phyloP scores from a whole-genome alignment of 2,797 vertebrate genomes.

The Acipenser oxyrinchus region DNA sequence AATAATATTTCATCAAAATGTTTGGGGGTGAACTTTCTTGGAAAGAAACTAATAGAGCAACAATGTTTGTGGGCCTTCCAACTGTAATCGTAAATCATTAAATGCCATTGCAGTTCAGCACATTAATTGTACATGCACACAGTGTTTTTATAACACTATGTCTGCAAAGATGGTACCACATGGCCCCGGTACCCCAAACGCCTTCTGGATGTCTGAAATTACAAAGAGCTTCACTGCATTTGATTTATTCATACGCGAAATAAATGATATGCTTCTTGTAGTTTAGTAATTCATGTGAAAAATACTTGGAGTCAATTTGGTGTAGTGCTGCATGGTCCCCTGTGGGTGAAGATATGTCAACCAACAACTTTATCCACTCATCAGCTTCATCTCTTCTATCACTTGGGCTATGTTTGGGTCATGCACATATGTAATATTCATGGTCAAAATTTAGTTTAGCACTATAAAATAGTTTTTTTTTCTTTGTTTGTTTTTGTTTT shows the following conservation, averaged over 20 bases:
- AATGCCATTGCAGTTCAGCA: too few relatives aligned
- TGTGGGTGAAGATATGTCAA: slow-evolving; percentile 43
- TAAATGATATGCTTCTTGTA: slow-evolving; percentile 73
- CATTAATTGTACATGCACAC: too few relatives aligned
- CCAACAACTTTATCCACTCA: slow-evolving; percentile 27
- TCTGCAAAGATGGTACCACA: not conserved
- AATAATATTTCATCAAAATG: too few relatives aligned
- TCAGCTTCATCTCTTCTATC: slow-evolving; percentile 30
- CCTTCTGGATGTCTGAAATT: slow-evolving; percentile 14
- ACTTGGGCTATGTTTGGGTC: slow-evolving; percentile 25
- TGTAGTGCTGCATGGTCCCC: slow-evolving; percentile 41
- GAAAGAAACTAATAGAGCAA: too few relatives aligned
- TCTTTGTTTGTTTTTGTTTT: too few relatives aligned
- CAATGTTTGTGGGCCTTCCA: too few relatives aligned
- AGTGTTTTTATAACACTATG: too few relatives aligned
- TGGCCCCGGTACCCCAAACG: not conserved
- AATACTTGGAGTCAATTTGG: slow-evolving; percentile 61
- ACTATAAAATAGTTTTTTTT: too few relatives aligned
- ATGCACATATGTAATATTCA: not conserved
- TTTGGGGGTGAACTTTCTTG: too few relatives aligned
- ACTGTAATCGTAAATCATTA: too few relatives aligned
- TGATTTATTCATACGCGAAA: slow-evolving; percentile 67
- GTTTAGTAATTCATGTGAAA: slow-evolving; percentile 75
- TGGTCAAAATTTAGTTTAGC: too few relatives aligned
- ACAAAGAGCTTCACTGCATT: slow-evolving; percentile 41